Base-by-base conservation (phyloP, 2,888 invertebrate species). In the Lypha dubia region DNA sequence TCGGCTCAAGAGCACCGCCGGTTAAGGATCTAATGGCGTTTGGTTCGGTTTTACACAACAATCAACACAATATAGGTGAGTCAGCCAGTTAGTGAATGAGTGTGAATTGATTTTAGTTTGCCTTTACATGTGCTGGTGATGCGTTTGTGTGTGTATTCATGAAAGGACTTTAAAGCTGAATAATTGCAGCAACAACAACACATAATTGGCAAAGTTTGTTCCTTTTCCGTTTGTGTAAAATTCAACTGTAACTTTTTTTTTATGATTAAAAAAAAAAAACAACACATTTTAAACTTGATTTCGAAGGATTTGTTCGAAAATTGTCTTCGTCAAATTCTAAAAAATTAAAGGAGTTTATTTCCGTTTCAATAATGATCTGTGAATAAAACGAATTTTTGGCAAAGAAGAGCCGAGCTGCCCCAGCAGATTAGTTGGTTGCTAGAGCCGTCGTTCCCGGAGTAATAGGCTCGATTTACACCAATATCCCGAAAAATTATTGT, bases 21-120 rank as follows among this genome's bases (percentile, higher is more conserved):
- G 92, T 92, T 83, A 92, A 92, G 90, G 92, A 92, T 90, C 91
- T 92, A 88, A 92, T 92, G 92, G 92, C 92, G 88, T 92, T 92
- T 88, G 92, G 92, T 87, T 91, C 92, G 75, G 92, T 92, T 82
- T 89, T 92, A 87, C 92, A 92, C 87, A 92, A 92, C 87, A 92
- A 91, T 88, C 92, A 92, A 89, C 92, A 92, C 89, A 92, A 92
- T 87, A 92, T 92, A 90, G 92, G 92, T 92, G 88, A 90, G 86
- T 82, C 38, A 17, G 51, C 35, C 7, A 35, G 35, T 35, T 4
- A 20, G 49, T 20, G 41, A 28, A 1, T 11, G 3, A 6, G 3
- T 58, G 44, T 71, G 28, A 20, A 11, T 22, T 2, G 35, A 22
- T 20, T 22, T 20, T 46, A 32, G 17, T 7, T 13, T 24, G n/a